A percentile compares a stretch with the other conserved stretches of the same genome.
These are phyloP conservation scores for Cyaniris semiargus DNA, from an alignment of 2,888 invertebrate species.

Conservation along the genomic window DNA sequence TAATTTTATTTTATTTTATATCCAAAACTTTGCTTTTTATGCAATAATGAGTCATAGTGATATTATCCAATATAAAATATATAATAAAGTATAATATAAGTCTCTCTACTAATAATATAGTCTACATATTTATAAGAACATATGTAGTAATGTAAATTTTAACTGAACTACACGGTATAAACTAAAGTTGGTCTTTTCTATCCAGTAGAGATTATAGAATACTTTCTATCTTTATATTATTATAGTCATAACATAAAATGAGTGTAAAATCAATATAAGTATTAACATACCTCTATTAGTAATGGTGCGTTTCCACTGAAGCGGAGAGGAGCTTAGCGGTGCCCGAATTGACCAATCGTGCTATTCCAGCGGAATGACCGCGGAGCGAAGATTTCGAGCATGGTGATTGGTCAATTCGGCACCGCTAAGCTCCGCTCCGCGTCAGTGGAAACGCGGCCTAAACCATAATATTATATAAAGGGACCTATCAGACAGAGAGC, in stretches of 20 bases:
- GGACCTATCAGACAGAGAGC: too few species aligned
- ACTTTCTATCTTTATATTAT: not conserved
- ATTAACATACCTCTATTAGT: not conserved
- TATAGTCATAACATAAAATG: not conserved
- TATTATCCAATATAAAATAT: not conserved
- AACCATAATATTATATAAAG: not conserved
- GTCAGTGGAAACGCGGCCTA: too few species aligned
- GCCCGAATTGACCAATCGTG: too few species aligned
- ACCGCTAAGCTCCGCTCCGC: too few species aligned
- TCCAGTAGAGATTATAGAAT: not conserved
- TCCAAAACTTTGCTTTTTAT: not conserved
- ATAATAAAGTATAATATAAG: not conserved
- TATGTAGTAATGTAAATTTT: not conserved
- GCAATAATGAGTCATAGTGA: conserved; percentile 6
- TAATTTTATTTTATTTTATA: not conserved
- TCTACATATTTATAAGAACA: not conserved
- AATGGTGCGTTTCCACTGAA: too few species aligned
- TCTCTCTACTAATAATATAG: not conserved
- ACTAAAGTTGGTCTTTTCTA: conserved; percentile 2
- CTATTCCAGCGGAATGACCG: too few species aligned
- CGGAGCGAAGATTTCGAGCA: too few species aligned
- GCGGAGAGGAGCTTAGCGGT: too few species aligned
- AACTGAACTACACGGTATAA: not conserved
- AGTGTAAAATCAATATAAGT: not conserved
- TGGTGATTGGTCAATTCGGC: too few species aligned